Percentiles rank a stretch among this genome's conserved stretches.
These are phyloP conservation scores for Ctenosaura bakeri DNA, from an alignment of 2,797 vertebrate genomes.

Conservation along the genomic window DNA sequence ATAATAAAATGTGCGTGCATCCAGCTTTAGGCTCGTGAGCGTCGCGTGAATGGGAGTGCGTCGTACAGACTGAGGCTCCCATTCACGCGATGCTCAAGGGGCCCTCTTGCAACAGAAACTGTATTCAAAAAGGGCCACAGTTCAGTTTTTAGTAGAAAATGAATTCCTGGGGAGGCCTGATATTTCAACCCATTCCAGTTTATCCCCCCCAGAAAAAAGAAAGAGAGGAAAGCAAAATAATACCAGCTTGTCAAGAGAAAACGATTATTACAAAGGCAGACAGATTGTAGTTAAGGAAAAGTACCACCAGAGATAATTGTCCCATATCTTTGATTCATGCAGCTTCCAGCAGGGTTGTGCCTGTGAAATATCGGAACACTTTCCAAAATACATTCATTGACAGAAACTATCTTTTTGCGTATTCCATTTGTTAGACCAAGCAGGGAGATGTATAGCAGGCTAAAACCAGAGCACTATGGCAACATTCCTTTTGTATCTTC, in stretches of 20 bases:
- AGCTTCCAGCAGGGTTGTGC: neutral
- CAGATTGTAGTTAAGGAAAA: slow-evolving; percentile 44
- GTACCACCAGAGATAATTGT: slow-evolving; percentile 57
- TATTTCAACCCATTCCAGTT: neutral
- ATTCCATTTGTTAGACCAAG: slow-evolving; percentile 54
- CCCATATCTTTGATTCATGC: slow-evolving; percentile 60
- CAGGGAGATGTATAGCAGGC: slow-evolving; percentile 38
- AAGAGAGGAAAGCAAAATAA: slow-evolving; percentile 36
- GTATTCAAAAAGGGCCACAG: no score
- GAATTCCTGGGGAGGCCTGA: neutral
- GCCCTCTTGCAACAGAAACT: no score
- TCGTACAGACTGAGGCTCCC: no score
- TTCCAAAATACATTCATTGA: slow-evolving; percentile 55
- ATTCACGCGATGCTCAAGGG: no score
- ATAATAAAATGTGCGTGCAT: no score
- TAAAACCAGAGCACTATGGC: slow-evolving; percentile 25
- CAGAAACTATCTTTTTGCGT: slow-evolving; percentile 24
- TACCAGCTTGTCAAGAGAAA: slow-evolving; percentile 30
- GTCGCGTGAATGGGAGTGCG: no score
- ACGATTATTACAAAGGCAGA: slow-evolving; percentile 31
- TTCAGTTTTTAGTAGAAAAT: neutral
- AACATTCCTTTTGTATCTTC: slow-evolving; percentile 35
- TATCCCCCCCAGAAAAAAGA: neutral
- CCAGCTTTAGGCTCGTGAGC: no score
- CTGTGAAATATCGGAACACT: slow-evolving; percentile 43